These are phyloP conservation scores for Onthophagus taurus DNA, from an alignment of 1,140 invertebrate genomes.

Conservation along the genomic window DNA sequence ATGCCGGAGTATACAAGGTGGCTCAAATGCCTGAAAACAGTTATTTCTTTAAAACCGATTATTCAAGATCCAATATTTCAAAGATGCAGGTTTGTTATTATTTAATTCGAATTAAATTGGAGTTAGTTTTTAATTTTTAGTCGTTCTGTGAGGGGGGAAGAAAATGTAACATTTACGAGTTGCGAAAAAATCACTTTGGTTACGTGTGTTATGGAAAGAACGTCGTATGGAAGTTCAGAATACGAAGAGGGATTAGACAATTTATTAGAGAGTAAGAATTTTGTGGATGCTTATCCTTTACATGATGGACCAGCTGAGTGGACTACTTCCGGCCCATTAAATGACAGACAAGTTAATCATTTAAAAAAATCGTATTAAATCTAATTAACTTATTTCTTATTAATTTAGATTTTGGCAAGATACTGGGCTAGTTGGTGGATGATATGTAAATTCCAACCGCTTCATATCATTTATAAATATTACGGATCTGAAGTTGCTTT, in stretches of 20 bases:
- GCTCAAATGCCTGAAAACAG: neutral
- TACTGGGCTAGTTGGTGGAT: constrained; percentile 39
- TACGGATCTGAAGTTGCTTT: constrained; percentile 37
- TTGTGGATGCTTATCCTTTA: constrained; percentile 50
- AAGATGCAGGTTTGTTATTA: neutral
- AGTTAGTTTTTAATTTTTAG: too few relatives aligned
- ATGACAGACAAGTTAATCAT: constrained; percentile 29
- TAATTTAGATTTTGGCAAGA: constrained; percentile 25
- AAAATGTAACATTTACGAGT: constrained; percentile 18
- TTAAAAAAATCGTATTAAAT: neutral
- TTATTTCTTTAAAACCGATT: neutral
- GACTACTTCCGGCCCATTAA: constrained; percentile 34
- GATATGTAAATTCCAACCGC: constrained; percentile 39
- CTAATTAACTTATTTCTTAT: neutral
- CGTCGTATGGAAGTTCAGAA: constrained; percentile 19
- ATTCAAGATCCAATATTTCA: neutral
- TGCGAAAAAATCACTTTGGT: constrained; percentile 26
- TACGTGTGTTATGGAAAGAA: constrained; percentile 21
- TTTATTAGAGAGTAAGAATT: constrained; percentile 45
- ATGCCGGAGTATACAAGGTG: neutral
- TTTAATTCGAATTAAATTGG: too few relatives aligned
- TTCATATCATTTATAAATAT: constrained; percentile 33
- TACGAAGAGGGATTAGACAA: constrained; percentile 45
- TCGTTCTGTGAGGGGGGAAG: constrained; percentile 13
- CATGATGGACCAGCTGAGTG: constrained; percentile 45